phyloP scores from a whole-genome alignment of 2,888 invertebrate species.

The Xanthia togata region DNA sequence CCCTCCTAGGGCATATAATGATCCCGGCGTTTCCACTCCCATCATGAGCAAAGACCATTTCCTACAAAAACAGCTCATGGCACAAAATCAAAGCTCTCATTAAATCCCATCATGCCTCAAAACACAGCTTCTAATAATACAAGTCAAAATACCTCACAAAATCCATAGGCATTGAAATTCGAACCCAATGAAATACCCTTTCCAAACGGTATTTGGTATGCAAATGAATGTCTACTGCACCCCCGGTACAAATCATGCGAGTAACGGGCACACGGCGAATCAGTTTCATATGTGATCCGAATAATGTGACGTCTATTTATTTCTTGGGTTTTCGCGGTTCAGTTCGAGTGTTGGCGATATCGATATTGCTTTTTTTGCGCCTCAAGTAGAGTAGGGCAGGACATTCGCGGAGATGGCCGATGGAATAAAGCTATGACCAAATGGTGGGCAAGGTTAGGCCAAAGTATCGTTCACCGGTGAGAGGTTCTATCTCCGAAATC shows the following conservation, averaged over 20 bases:
- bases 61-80: not conserved
- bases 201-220: constrained; percentile 61
- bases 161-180: constrained; percentile 62
- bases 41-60: not conserved
- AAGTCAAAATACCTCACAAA: constrained; percentile 26
- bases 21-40: too few species aligned
- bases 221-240: constrained; percentile 63
- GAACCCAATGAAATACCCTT: constrained; percentile 62
- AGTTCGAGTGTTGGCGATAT: not conserved
- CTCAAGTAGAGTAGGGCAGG: too few species aligned
- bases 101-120: not conserved
- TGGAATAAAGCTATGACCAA: too few species aligned
- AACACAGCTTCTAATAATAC: constrained; percentile 20
- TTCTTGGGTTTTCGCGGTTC: constrained; percentile 37
- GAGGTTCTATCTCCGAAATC: too few species aligned
- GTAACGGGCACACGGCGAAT: constrained; percentile 68
- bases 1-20: too few species aligned
- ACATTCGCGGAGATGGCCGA: too few species aligned
- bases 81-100: not conserved
- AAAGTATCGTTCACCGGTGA: too few species aligned
- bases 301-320: constrained; percentile 62
- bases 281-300: constrained; percentile 71
- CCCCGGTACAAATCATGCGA: constrained; percentile 70
- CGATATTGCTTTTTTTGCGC: too few species aligned
- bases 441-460: too few species aligned